These are phyloP conservation scores for Aelia acuminata DNA, from an alignment of 2,888 invertebrate species.

Conservation along the genomic window DNA sequence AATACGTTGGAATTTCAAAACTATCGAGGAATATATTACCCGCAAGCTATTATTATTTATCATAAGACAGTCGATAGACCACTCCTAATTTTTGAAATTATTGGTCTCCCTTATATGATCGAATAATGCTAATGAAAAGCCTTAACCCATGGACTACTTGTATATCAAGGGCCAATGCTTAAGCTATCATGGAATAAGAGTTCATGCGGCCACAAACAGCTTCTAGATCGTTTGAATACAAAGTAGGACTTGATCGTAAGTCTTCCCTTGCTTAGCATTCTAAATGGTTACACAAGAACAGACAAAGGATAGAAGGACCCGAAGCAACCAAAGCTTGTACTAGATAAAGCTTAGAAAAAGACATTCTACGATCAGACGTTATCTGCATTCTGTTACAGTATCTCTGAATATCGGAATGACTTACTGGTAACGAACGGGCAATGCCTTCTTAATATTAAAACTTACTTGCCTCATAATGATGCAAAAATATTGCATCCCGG, in stretches of 20 bases:
- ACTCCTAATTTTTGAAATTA: not conserved
- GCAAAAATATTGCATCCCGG: too few species aligned
- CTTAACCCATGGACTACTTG: not conserved
- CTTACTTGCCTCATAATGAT: not conserved
- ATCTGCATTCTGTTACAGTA: not conserved
- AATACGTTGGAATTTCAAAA: too few species aligned
- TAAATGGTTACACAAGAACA: not conserved
- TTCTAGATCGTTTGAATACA: conserved; percentile 21
- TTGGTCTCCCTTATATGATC: not conserved
- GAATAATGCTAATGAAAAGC: not conserved
- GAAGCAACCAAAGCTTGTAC: not conserved
- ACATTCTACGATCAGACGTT: not conserved
- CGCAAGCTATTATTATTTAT: not conserved
- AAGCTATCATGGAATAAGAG: not conserved
- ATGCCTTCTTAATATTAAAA: not conserved
- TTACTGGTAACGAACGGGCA: not conserved
- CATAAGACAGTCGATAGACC: not conserved
- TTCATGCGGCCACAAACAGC: not conserved
- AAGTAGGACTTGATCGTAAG: conserved; percentile 16
- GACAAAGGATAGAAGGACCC: not conserved
- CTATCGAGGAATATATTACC: not conserved
- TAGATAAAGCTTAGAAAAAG: conserved; percentile 4
- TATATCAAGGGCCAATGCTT: not conserved
- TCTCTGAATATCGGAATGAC: not conserved
- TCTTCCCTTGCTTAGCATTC: conserved; percentile 16